phyloP scores from a whole-genome alignment of 2,797 vertebrate species.

The Lycodopsis pacificus region DNA sequence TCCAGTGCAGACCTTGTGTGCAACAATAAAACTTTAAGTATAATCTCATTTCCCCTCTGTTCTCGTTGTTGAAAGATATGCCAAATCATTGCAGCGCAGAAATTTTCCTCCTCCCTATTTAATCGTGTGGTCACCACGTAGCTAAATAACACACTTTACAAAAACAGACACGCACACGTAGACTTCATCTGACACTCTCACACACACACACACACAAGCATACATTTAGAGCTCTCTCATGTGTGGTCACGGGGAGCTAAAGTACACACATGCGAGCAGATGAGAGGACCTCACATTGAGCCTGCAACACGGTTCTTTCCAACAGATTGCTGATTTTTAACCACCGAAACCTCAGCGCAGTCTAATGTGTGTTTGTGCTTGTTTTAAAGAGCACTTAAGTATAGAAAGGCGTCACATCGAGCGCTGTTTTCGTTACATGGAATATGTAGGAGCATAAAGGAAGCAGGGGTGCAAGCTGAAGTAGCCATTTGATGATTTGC shows the following conservation, averaged over 20 bases:
- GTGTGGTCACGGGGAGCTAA: conserved; percentile 62
- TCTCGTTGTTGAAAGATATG: conserved; percentile 21
- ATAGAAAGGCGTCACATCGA: conserved; percentile 65
- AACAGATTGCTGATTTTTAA: conserved; percentile 75
- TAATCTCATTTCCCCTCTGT: conserved; percentile 33
- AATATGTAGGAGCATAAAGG: conserved; percentile 49
- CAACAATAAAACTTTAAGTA: conserved; percentile 26
- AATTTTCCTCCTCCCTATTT: conserved; percentile 50
- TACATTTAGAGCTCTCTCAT: conserved; percentile 49
- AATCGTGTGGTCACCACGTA: conserved; percentile 60
- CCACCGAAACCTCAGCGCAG: conserved; percentile 72
- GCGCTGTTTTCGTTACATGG: conserved; percentile 51
- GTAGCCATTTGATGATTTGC: conserved; percentile 2
- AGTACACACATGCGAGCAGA: conserved; percentile 63
- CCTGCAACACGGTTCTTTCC: conserved; percentile 65
- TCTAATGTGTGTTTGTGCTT: conserved; percentile 78
- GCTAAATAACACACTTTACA: conserved; percentile 60
- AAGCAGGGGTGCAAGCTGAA: conserved; percentile 48
- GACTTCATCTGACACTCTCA: conserved; percentile 44
- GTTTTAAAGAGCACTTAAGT: conserved; percentile 80
- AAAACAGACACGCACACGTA: conserved; percentile 51
- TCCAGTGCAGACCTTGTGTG: conserved; percentile 22
- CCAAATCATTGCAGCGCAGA: conserved; percentile 22
- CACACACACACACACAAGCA: conserved; percentile 46
- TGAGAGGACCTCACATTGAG: conserved; percentile 80